Evolutionary conservation across 2,888 invertebrate genomes (phyloP).

Genomic region (Aspidiotus rigidus): DNA sequence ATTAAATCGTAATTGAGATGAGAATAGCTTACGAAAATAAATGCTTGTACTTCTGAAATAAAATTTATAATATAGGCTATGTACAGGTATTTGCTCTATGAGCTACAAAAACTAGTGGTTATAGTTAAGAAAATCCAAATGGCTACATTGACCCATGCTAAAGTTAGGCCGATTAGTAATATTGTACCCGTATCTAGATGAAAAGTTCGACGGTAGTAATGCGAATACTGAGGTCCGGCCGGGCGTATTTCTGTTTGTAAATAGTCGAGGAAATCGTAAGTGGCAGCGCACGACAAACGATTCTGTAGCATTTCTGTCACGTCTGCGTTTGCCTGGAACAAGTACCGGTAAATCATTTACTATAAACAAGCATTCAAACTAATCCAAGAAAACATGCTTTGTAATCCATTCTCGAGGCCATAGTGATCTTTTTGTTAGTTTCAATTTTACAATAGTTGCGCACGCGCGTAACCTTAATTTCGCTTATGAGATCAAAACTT

Average conservation of each 20-base stretch:
- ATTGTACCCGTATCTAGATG: slow-evolving; percentile 61
- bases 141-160: slow-evolving; percentile 54
- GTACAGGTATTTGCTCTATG: no score
- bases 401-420: no score
- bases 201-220: slow-evolving; percentile 28
- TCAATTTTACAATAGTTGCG: not conserved
- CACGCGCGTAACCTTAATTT: not conserved
- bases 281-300: slow-evolving; percentile 61
- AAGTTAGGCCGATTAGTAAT: slow-evolving; percentile 55
- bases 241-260: slow-evolving; percentile 59
- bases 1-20: no score
- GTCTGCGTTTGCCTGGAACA: slow-evolving; percentile 49
- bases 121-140: slow-evolving; percentile 50
- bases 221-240: slow-evolving; percentile 41
- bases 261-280: slow-evolving; percentile 77
- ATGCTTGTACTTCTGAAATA: no score
- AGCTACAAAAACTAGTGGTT: slow-evolving; percentile 17
- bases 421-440: not conserved
- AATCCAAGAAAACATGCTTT: no score
- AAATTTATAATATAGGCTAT: no score
- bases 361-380: not conserved
- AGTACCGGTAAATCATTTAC: slow-evolving; percentile 35
- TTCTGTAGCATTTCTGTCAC: slow-evolving; percentile 52
- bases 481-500: not conserved
- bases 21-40: no score